phyloP scores from a whole-genome alignment of 1,140 invertebrate species.

The Drosophila sproati region DNA sequence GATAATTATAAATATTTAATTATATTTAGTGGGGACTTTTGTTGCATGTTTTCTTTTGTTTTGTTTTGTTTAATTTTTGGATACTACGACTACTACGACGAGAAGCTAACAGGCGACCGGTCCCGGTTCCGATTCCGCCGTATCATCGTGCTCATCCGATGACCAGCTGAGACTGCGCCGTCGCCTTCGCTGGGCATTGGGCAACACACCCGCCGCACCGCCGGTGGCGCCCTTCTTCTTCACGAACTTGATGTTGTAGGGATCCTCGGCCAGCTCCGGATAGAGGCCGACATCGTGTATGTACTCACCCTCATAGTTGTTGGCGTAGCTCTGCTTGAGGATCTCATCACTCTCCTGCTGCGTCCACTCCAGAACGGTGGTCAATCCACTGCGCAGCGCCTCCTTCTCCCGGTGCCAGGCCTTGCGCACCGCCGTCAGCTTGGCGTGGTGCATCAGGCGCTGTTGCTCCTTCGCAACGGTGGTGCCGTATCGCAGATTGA shows the following conservation, averaged over 20 bases:
- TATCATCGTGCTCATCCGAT: constrained; percentile 23
- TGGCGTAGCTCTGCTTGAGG: constrained; percentile 91
- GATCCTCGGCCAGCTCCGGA: constrained; percentile 97
- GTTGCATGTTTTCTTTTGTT: constrained; percentile 18
- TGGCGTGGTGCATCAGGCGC: constrained; percentile 94
- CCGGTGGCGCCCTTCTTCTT: constrained; percentile 88
- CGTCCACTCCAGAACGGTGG: constrained; percentile 90
- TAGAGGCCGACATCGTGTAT: constrained; percentile 94
- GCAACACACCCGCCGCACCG: constrained; percentile 68
- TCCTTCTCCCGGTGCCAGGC: constrained; percentile 97
- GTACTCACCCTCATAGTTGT: constrained; percentile 95
- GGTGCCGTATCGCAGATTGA: constrained; percentile 95
- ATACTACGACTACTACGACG: neutral
- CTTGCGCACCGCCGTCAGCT: constrained; percentile 92
- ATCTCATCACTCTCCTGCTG: constrained; percentile 94
- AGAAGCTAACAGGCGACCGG: constrained; percentile 64
- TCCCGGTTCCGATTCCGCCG: constrained; percentile 22
- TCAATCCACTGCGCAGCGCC: constrained; percentile 90
- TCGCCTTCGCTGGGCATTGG: constrained; percentile 62
- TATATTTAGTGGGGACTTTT: constrained; percentile 28
- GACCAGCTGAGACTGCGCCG: constrained; percentile 61
- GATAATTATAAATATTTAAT: constrained; percentile 23
- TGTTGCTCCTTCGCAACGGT: constrained; percentile 94
- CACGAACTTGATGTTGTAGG: constrained; percentile 95
- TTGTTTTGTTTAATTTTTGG: constrained; percentile 13